phyloP scores from a whole-genome alignment of 2,113 vertebrate genomes.

The Brachirus orientalis region DNA sequence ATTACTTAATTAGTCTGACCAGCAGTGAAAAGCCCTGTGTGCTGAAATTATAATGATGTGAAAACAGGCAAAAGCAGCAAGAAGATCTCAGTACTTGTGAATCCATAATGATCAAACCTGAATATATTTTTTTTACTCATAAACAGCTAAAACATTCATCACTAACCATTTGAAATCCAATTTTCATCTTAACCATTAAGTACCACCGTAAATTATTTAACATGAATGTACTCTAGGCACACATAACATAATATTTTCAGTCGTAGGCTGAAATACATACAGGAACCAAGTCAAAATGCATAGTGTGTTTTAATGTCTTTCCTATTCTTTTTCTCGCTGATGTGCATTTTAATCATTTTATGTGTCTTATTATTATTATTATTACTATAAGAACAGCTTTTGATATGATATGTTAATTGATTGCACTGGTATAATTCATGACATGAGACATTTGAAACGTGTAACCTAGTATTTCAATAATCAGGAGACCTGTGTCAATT shows the following conservation, averaged over 20 bases:
- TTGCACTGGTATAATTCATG: too few relatives aligned
- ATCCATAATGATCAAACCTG: not conserved
- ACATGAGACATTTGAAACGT: too few relatives aligned
- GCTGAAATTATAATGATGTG: slow-evolving; percentile 28
- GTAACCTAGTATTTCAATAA: not conserved
- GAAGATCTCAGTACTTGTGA: not conserved
- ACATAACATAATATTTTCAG: not conserved
- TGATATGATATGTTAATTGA: too few relatives aligned
- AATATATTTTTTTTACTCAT: not conserved
- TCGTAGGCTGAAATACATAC: too few relatives aligned
- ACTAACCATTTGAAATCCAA: not conserved
- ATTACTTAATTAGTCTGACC: slow-evolving; percentile 28
- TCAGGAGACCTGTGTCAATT: not conserved
- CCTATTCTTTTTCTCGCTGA: too few relatives aligned
- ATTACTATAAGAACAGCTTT: not conserved
- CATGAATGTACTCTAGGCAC: not conserved
- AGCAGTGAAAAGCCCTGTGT: slow-evolving; percentile 13
- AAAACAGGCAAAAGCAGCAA: slow-evolving; percentile 9
- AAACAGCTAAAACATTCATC: not conserved
- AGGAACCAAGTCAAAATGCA: not conserved
- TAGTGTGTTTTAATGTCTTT: too few relatives aligned
- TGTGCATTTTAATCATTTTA: too few relatives aligned
- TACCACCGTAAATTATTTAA: not conserved
- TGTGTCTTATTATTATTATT: too few relatives aligned
- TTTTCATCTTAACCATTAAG: not conserved